phyloP scores from a whole-genome alignment of 2,888 invertebrate genomes.

The Leucozona laternaria region DNA sequence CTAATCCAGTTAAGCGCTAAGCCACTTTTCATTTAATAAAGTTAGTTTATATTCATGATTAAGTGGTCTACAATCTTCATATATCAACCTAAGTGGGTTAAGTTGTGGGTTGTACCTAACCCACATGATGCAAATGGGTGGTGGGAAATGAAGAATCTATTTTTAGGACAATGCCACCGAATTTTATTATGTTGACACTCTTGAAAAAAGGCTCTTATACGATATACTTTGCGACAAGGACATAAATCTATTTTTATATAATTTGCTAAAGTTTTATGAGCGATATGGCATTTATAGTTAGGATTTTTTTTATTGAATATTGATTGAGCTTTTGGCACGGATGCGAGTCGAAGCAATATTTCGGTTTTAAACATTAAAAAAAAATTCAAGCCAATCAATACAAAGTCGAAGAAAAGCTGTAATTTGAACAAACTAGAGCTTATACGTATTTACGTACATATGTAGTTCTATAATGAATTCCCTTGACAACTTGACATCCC shows the following conservation, averaged over 20 bases:
- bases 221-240: slow-evolving; percentile 1
- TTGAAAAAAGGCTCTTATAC: slow-evolving; percentile 8
- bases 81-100: slow-evolving; percentile 18
- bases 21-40: slow-evolving; percentile 24
- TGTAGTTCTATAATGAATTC: too few relatives aligned
- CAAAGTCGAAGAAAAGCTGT: neutral
- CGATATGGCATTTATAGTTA: neutral
- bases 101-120: neutral
- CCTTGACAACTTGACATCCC: too few relatives aligned
- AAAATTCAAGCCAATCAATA: slow-evolving; percentile 10
- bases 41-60: slow-evolving; percentile 26
- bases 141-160: neutral
- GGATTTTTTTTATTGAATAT: neutral
- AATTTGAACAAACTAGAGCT: neutral
- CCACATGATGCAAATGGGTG: too few relatives aligned
- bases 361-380: neutral
- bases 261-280: neutral
- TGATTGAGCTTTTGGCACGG: slow-evolving; percentile 16
- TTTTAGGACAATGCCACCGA: slow-evolving; percentile 11
- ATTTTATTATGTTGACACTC: slow-evolving; percentile 22
- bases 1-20: slow-evolving; percentile 38
- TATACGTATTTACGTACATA: too few relatives aligned
- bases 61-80: slow-evolving; percentile 11
- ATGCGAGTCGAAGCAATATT: slow-evolving; percentile 13
- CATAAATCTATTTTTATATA: slow-evolving; percentile 21